Percentiles rank a stretch among this genome's conserved stretches.
Conservation (phyloP, 2,888 invertebrate genomes). For the Pteria penguin region DNA sequence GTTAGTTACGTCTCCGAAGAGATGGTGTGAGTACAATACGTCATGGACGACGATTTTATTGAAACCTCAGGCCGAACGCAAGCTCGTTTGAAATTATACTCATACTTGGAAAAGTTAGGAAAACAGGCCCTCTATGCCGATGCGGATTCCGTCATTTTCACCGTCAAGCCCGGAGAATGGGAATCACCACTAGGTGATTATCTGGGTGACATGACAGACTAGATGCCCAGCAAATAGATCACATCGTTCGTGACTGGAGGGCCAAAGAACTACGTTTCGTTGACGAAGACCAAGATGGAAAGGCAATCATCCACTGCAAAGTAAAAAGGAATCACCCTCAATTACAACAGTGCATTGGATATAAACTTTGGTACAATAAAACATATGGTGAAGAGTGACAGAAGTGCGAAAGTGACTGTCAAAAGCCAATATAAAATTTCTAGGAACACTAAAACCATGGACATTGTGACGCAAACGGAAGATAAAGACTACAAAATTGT, state of each 20-base stretch:
- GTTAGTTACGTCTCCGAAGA: conserved; percentile 40
- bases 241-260: conserved; percentile 38
- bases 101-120: conserved; percentile 36
- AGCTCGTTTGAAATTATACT: conserved; percentile 45
- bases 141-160: conserved; percentile 49
- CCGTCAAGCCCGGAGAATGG: conserved; percentile 23
- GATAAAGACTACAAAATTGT: too few species aligned
- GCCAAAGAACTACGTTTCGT: conserved; percentile 42
- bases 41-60: conserved; percentile 29
- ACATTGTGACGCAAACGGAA: too few species aligned
- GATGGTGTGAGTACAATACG: conserved; percentile 34
- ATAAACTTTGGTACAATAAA: too few species aligned
- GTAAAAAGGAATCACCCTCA: conserved; percentile 36
- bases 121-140: conserved; percentile 39
- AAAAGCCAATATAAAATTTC: too few species aligned
- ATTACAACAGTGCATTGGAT: too few species aligned
- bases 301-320: conserved; percentile 30
- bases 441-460: too few species aligned
- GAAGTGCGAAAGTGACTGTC: too few species aligned
- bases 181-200: conserved; percentile 65
- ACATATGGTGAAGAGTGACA: too few species aligned
- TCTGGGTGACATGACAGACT: conserved; percentile 77
- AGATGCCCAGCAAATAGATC: conserved; percentile 47
- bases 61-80: conserved; percentile 40
- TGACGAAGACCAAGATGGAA: neutral